A percentile compares a stretch with the other conserved stretches of the same genome.
Evolutionary conservation across 2,797 vertebrate species (phyloP).

Genomic region (Tolypeutes matacus): DNA sequence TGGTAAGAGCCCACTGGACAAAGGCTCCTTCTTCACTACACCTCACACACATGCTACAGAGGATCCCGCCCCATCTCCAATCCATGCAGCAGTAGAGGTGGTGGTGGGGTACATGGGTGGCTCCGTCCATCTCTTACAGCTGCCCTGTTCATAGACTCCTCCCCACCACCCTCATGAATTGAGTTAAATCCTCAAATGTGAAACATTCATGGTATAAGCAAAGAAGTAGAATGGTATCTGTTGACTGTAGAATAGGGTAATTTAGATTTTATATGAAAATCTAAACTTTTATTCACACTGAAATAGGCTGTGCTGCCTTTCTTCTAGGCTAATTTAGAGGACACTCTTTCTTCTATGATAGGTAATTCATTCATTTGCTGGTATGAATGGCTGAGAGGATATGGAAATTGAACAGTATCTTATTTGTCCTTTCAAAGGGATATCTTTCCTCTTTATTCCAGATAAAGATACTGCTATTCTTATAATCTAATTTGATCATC

Average conservation of each 20-base stretch:
- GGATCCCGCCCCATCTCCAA: too few relatives aligned
- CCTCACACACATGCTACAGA: accelerated
- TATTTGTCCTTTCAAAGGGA: background rate
- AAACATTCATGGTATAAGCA: background rate
- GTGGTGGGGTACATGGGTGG: accelerated
- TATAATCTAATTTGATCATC: background rate
- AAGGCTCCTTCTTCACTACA: accelerated
- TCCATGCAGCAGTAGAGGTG: accelerated
- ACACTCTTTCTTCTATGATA: background rate
- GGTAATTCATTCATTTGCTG: background rate
- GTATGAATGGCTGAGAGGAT: background rate
- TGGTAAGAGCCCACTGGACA: accelerated
- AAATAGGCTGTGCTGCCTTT: background rate
- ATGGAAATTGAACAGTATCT: background rate
- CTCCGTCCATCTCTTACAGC: accelerated
- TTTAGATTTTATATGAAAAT: background rate
- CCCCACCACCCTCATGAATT: background rate
- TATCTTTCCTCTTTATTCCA: too few relatives aligned
- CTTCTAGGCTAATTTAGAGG: background rate
- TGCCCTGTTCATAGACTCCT: accelerated
- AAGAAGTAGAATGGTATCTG: background rate
- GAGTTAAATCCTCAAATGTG: accelerated
- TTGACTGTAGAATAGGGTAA: background rate
- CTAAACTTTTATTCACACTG: background rate
- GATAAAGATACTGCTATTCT: background rate